Conservation (phyloP, 2,113 vertebrate genomes). For the Hypanus sabinus region DNA sequence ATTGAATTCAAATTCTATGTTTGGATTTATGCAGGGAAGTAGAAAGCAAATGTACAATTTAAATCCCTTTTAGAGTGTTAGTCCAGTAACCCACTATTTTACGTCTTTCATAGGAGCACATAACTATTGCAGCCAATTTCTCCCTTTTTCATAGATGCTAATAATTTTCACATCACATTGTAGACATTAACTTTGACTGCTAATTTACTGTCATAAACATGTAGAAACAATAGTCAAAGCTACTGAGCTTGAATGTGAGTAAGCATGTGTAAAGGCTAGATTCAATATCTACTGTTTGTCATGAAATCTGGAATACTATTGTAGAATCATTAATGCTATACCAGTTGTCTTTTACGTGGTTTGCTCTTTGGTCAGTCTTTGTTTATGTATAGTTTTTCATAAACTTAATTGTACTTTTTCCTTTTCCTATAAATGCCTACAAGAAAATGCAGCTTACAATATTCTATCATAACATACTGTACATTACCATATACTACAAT, state of each 20-base stretch:
- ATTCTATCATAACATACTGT: too few relatives aligned
- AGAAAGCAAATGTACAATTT: not conserved
- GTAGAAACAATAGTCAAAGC: not conserved
- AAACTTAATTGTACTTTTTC: too few relatives aligned
- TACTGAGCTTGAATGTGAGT: not conserved
- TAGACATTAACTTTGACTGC: not conserved
- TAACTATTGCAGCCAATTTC: not conserved
- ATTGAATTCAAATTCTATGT: too few relatives aligned
- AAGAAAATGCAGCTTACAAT: too few relatives aligned
- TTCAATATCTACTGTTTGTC: not conserved
- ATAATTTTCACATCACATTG: not conserved
- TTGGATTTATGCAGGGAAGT: not conserved
- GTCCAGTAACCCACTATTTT: not conserved
- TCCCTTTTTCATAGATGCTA: not conserved
- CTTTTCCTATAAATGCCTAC: too few relatives aligned
- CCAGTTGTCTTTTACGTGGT: not conserved
- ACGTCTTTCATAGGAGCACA: not conserved
- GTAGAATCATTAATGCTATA: not conserved
- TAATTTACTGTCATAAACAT: not conserved
- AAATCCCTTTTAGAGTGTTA: not conserved
- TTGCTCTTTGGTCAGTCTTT: too few relatives aligned
- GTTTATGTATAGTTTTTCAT: too few relatives aligned
- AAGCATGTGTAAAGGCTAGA: not conserved
- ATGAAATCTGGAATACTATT: too few relatives aligned
- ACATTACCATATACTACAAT: too few relatives aligned